Conservation (phyloP, 2,888 invertebrate species). For the Diloba caeruleocephala region DNA sequence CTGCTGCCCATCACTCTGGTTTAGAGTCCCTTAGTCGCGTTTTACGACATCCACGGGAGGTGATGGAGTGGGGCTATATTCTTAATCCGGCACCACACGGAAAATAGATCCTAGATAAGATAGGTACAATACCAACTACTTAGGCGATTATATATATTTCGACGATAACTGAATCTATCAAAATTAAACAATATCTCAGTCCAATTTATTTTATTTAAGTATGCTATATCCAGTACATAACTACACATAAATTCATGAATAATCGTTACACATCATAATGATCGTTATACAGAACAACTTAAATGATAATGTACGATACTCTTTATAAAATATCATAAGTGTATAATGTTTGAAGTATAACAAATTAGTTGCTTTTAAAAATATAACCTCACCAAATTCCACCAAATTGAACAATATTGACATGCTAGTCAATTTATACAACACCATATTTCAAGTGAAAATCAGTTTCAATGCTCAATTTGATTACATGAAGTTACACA, state of each 20-base stretch:
- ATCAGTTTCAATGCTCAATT: no score
- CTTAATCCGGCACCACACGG: no score
- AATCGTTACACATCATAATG: slow-evolving; percentile 32
- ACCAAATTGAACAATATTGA: slow-evolving; percentile 3
- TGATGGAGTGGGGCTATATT: no score
- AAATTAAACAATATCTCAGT: slow-evolving; percentile 60
- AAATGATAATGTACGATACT: slow-evolving; percentile 29
- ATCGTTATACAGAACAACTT: slow-evolving; percentile 28
- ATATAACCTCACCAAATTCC: slow-evolving; percentile 9
- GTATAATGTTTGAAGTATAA: slow-evolving; percentile 18
- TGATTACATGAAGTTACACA: slow-evolving; percentile 1
- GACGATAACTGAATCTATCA: slow-evolving; percentile 12
- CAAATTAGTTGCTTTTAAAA: slow-evolving; percentile 25
- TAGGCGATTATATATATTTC: slow-evolving; percentile 28
- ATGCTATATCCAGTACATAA: slow-evolving; percentile 48
- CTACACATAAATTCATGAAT: slow-evolving; percentile 44
- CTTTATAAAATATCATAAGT: slow-evolving; percentile 30
- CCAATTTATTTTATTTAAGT: slow-evolving; percentile 62
- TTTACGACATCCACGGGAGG: no score
- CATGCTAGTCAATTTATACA: neutral
- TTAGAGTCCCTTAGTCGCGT: no score
- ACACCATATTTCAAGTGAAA: no score
- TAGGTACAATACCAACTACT: slow-evolving; percentile 11
- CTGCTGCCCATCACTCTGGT: no score
- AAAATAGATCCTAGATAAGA: slow-evolving; percentile 35